Evolutionary conservation across 2,113 vertebrate genomes (phyloP), one percentile per base, ranked within the genome.

Genomic region (Phaethon lepturus): DNA sequence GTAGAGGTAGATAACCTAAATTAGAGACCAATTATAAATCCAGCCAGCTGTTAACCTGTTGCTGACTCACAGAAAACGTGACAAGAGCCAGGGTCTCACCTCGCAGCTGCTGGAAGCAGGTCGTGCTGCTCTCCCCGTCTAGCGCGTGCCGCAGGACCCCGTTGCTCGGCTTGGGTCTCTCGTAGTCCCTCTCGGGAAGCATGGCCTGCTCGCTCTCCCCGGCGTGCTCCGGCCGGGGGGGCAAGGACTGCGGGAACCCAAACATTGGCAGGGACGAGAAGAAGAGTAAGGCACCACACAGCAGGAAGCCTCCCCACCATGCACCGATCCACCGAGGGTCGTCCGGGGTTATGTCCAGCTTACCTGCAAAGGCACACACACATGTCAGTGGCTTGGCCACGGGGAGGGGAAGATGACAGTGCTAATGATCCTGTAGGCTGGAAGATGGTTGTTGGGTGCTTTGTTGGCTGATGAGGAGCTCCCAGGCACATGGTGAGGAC

Each of bases 251-350:
- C 17, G 99, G 99, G 96, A 99, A 99, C 50, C 99, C 99, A 13
- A 99, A 99, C 99, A 99, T 99, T 44, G 99, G 96, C 94, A 99
- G 98, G 62, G 99, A 99, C 0, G 99, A 99, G 98, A 99, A 99
- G 97, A 99, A 99, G 94, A 99, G 99, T 98, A 99, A 99, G 98
- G 99, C 99, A 98, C 99, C 99, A 14, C 99, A 99, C 92, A 99
- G 98, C 94, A 99, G 99, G 97, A 99, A 99, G 96, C 99, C 99
- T 5, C 98, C 99, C 99, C 99, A 99, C 99, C 99, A 99, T 28
- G 99, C 99, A 74, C 99, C 99, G 7, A 99, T 99, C 99, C 99
- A 99, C 60, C 99, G 99, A 5, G 99, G 99, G 98, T 99, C 99
- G 0, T 99, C 99, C 0, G 99, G 99, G 23, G 99, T 99, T 95